Evolutionary conservation across 2,888 invertebrate genomes (phyloP), one percentile per base, ranked within the genome.

Genomic region (Chrysolina haemoptera): DNA sequence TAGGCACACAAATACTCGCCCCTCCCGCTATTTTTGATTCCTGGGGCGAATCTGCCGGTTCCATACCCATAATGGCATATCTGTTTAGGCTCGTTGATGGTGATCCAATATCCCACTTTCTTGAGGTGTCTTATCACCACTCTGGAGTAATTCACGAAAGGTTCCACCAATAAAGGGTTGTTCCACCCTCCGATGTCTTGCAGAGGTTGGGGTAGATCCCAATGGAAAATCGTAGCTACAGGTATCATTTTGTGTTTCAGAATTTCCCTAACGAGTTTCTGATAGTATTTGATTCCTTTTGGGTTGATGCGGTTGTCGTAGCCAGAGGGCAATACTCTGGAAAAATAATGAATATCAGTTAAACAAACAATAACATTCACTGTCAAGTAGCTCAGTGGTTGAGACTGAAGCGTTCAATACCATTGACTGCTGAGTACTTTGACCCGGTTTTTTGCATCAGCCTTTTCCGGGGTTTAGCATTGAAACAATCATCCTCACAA

Each of bases 251-350:
- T 74, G 68, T 80, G 78, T n/a, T 86, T 88, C 6, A 93, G 77
- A 6, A 96, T 89, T 81, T 92, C 93, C 81, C 94, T 89, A 67
- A 96, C 93, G 59, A 96, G 87, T 77, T 93, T 91, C 82, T 91
- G 92, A 86, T 96, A 96, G 87, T 95, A 95, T 70, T 91, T 87
- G 11, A 96, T 89, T 20, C 95, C 96, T 4, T 90, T 89, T 55
- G 90, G 88, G 84, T 94, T 96, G 22, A 95, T 88, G 18, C 90
- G 84, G 81, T 92, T 91, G n/a, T 90, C 89, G 71, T 91, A 89
- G 14, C 94, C 95, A 10, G 89, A 91, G 0, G 95, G 94, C 77
- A 95, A 87, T 64, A 96, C 89, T 64, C 96, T 89, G 0, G 8
- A 73, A 73, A 6, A 16, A 8, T n/a, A n/a, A n/a, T n/a, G n/a